A percentile compares a stretch with the other conserved stretches of the same genome.
Conservation (phyloP, 2,113 vertebrate genomes). For the Psilopsiagon aurifrons region DNA sequence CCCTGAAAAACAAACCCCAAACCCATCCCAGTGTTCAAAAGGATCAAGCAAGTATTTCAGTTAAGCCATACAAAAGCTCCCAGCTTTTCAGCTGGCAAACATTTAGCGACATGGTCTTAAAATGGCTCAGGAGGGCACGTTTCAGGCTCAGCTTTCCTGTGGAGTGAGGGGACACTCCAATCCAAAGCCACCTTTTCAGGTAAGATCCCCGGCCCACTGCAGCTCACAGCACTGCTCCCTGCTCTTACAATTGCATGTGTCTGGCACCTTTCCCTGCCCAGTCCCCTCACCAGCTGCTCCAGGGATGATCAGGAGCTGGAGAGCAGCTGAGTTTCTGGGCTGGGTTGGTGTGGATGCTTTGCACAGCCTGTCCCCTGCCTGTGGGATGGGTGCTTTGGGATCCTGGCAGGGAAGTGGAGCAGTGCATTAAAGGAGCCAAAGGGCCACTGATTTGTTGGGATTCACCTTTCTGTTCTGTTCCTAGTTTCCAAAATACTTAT, state of each 20-base stretch:
- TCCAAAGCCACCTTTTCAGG: neutral
- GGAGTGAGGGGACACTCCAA: neutral
- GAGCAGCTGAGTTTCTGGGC: fast-evolving
- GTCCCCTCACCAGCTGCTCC: neutral
- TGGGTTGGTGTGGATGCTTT: fast-evolving
- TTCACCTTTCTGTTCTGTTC: neutral
- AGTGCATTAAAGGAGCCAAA: neutral
- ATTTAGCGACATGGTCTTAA: neutral
- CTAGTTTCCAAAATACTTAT: neutral
- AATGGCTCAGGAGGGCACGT: neutral
- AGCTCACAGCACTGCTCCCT: fast-evolving
- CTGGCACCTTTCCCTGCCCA: too few relatives aligned
- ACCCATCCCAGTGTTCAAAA: neutral
- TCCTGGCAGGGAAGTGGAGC: neutral
- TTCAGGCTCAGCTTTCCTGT: neutral
- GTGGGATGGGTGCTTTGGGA: neutral
- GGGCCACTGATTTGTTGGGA: neutral
- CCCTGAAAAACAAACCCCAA: too few relatives aligned
- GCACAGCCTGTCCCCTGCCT: neutral
- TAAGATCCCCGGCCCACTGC: neutral
- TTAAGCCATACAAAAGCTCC: neutral
- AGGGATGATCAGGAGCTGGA: neutral
- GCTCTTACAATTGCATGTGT: fast-evolving
- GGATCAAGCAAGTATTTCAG: neutral
- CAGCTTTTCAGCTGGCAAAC: neutral